These are phyloP conservation scores for Bilobella aurantiaca DNA, from an alignment of 1,140 invertebrate species.

Conservation along the genomic window DNA sequence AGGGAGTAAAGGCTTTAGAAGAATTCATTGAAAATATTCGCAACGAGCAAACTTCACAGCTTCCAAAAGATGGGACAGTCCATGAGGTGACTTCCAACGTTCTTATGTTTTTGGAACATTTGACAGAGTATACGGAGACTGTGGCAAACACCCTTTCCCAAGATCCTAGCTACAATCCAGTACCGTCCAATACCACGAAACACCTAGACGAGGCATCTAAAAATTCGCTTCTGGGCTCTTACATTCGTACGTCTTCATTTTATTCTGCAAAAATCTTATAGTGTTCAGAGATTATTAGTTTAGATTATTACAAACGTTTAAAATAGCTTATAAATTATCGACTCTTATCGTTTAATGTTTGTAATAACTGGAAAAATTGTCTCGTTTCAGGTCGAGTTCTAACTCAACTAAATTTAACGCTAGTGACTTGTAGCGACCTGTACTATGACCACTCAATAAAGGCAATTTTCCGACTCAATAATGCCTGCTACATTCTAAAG, in stretches of 20 bases:
- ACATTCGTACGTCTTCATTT: slow-evolving; percentile 68
- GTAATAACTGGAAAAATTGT: too few species aligned
- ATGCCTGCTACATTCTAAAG: slow-evolving; percentile 85
- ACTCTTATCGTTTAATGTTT: too few species aligned
- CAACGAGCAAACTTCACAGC: slow-evolving; percentile 65
- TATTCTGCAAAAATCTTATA: too few species aligned
- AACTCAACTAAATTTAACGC: slow-evolving; percentile 67
- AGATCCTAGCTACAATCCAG: slow-evolving; percentile 49
- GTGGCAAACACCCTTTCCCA: slow-evolving; percentile 54
- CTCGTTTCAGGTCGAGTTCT: slow-evolving; percentile 69
- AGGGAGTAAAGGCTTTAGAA: slow-evolving; percentile 80
- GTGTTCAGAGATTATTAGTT: too few species aligned
- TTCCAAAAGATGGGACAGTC: slow-evolving; percentile 91
- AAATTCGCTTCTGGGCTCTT: slow-evolving; percentile 58
- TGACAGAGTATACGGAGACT: slow-evolving; percentile 65
- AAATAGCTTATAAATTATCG: too few species aligned
- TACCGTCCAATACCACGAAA: slow-evolving; percentile 38
- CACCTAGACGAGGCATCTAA: slow-evolving; percentile 43
- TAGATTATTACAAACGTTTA: too few species aligned
- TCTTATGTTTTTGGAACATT: slow-evolving; percentile 72
- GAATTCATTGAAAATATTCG: slow-evolving; percentile 85
- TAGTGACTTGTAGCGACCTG: slow-evolving; percentile 73
- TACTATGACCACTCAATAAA: slow-evolving; percentile 60
- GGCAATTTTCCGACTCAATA: slow-evolving; percentile 79
- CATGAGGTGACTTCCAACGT: slow-evolving; percentile 91